These are phyloP conservation scores for Elysia chlorotica DNA, from an alignment of 1,140 invertebrate genomes.

Conservation along the genomic window DNA sequence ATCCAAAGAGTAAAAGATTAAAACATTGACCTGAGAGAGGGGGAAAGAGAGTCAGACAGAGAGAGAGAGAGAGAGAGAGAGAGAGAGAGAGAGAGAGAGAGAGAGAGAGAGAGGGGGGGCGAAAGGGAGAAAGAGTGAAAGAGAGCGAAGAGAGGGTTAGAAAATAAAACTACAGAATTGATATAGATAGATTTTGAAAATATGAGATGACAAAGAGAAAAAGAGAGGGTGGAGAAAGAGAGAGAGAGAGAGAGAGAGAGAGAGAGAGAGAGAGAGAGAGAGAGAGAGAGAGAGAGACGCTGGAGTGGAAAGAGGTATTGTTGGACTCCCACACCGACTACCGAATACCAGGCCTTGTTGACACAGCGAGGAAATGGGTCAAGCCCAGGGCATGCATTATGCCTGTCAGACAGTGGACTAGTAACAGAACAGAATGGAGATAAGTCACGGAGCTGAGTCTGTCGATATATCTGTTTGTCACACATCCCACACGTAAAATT, in stretches of 20 bases:
- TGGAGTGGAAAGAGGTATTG: background rate
- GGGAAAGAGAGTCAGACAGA: background rate
- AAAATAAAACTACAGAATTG: background rate
- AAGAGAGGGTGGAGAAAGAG: constrained; percentile 3
- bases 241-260: background rate
- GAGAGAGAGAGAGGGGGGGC: background rate
- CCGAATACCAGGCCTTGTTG: no score
- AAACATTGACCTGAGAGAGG: background rate
- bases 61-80: background rate
- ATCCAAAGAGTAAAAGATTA: background rate
- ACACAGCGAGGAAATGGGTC: no score
- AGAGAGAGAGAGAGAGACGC: background rate
- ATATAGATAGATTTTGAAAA: background rate
- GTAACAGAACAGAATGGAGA: no score
- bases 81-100: background rate
- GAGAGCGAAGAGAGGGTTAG: background rate
- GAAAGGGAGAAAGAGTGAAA: background rate
- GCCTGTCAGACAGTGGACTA: no score
- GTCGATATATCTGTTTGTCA: no score
- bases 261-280: background rate
- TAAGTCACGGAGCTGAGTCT: no score
- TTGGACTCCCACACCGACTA: no score
- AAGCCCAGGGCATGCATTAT: no score
- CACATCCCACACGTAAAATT: no score
- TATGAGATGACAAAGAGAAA: background rate